Base-by-base conservation (phyloP, 2,888 invertebrate genomes). In the Drosophila setosimentum region DNA sequence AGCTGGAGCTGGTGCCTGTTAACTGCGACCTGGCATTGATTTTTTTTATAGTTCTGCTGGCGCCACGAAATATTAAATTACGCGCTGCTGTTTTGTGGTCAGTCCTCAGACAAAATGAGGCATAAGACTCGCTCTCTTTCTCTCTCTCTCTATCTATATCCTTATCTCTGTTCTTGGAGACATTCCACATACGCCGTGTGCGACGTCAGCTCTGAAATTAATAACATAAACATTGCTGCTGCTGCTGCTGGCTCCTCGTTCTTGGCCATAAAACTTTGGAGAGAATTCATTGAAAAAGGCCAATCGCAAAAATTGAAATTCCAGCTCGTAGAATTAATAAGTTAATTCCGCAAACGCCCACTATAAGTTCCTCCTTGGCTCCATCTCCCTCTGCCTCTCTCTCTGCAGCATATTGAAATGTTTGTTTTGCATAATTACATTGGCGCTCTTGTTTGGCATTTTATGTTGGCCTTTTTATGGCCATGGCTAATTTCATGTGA, bases 31-130 rank as follows among this genome's bases (percentile, higher is more conserved):
- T 51, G 67, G 68, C 65, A 69, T 67, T 74, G 64, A 62, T 57
- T 76, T 80, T 89, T 91, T 91, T 92, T 92, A 92, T 92, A 90
- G 90, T 87, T 89, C 77, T 88, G 78, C 90, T 92, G 92, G 92
- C 92, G 92, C 92, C 92, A 92, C 89, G 87, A 92, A 92, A 92
- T 92, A 92, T 92, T 92, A 92, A 91, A 92, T 92, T 92, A 92
- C 92, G 78, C 76, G 89, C 87, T 89, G 87, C 89, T 82, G 87
- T 87, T 87, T 37, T 68, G 54, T 65, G 64, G 53, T 50, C 68
- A 45, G 59, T 68, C 48, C 62, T 55, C 42, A 45, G 33, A 40
- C 57, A 57, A 57, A 57, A 57, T 57, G 57, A 57, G 57, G 57
- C 57, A 57, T 57, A 57, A 30, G 40, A 37, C 40, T 45, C 16